Conservation (phyloP, 2,888 invertebrate genomes). For the Baccha elongata region DNA sequence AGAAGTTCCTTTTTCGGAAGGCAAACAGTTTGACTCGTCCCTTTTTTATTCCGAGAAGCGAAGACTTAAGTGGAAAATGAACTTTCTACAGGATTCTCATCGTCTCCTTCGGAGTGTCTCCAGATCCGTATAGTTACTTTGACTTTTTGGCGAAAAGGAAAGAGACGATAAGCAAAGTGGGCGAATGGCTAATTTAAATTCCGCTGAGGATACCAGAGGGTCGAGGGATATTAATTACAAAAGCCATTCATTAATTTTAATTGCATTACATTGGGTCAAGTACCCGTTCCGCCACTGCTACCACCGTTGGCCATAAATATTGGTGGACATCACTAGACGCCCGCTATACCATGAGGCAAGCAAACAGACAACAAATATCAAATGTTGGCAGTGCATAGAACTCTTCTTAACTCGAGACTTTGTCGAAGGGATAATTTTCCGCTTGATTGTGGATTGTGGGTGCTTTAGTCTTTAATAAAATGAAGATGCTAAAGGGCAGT, state of each 20-base stretch:
- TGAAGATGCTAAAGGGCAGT: constrained; percentile 15
- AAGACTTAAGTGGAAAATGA: constrained; percentile 63
- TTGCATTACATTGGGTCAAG: constrained; percentile 77
- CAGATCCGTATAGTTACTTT: constrained; percentile 15
- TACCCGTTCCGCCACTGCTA: constrained; percentile 58
- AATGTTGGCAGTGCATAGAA: background rate
- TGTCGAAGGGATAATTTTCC: constrained; percentile 34
- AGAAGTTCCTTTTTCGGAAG: constrained; percentile 28
- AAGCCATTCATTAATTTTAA: constrained; percentile 78
- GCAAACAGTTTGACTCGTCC: constrained; percentile 49
- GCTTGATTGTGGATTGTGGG: constrained; percentile 43
- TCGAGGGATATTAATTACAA: constrained; percentile 78
- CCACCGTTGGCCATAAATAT: constrained; percentile 69
- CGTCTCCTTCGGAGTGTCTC: background rate
- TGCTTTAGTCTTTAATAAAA: constrained; percentile 28
- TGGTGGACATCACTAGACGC: constrained; percentile 63
- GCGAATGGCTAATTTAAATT: constrained; percentile 76
- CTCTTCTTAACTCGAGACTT: constrained; percentile 42
- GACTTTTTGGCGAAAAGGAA: constrained; percentile 12
- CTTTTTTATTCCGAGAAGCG: background rate
- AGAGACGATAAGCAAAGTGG: constrained; percentile 57
- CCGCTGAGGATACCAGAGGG: constrained; percentile 74
- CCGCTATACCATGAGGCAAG: constrained; percentile 47
- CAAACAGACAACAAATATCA: constrained; percentile 39
- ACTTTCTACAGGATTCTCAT: constrained; percentile 48